Evolutionary conservation across 2,113 vertebrate species (phyloP).

Genomic region (Chionomys nivalis): DNA sequence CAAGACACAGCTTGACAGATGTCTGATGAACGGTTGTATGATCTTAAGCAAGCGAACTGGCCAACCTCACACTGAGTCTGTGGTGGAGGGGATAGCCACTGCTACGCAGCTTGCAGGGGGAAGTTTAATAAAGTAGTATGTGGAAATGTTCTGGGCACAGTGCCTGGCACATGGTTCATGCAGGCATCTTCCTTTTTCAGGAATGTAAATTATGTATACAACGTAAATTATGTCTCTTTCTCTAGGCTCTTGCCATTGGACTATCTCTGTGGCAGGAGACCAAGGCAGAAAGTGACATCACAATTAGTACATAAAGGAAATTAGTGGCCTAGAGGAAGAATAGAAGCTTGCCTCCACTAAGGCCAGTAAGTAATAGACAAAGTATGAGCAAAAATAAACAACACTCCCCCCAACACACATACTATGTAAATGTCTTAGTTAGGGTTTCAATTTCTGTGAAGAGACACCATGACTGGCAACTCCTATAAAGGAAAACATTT

Average conservation of each 20-base stretch:
- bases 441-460: neutral
- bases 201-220: no score
- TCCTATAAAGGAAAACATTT: neutral
- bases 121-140: neutral
- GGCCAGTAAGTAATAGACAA: neutral
- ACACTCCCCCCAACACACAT: neutral
- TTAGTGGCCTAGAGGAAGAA: neutral
- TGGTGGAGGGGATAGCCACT: neutral
- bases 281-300: neutral
- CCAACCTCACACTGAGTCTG: neutral
- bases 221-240: neutral
- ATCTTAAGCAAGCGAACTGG: neutral
- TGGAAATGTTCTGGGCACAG: neutral
- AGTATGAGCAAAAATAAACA: neutral
- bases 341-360: neutral
- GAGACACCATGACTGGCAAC: neutral
- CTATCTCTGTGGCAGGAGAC: neutral
- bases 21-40: neutral
- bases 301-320: neutral
- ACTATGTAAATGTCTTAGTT: neutral
- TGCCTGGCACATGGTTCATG: neutral
- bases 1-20: neutral
- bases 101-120: neutral
- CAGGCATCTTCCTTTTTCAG: neutral
- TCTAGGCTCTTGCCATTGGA: neutral